phyloP scores from a whole-genome alignment of 1,140 invertebrate species.

The Holotrichia oblita region DNA sequence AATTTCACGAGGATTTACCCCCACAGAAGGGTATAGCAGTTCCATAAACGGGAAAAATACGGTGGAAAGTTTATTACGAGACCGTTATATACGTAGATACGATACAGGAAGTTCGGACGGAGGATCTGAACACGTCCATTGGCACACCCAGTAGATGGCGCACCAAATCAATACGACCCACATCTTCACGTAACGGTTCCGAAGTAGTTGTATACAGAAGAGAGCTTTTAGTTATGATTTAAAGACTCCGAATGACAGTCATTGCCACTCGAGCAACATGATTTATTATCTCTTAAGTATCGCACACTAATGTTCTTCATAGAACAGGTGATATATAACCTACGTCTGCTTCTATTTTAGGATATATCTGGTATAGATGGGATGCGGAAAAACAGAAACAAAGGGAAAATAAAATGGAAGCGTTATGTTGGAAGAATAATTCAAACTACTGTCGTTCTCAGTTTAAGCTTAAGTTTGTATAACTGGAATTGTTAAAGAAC shows the following conservation, averaged over 20 bases:
- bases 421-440: not conserved
- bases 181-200: not conserved
- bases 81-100: not conserved
- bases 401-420: not conserved
- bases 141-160: not conserved
- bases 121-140: not conserved
- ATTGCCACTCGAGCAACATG: not conserved
- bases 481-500: no score
- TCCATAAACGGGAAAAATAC: conserved; percentile 4
- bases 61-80: conserved; percentile 1
- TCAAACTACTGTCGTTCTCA: not conserved
- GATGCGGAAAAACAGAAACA: not conserved
- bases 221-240: conserved; percentile 18
- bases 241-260: conserved; percentile 29
- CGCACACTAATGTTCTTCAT: conserved; percentile 12
- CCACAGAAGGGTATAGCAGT: not conserved
- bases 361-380: not conserved
- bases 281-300: conserved; percentile 28
- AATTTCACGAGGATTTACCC: conserved; percentile 3
- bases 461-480: no score
- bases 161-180: not conserved
- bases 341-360: not conserved
- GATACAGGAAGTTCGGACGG: not conserved
- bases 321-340: conserved; percentile 19
- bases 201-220: not conserved